Conservation (phyloP, 2,797 vertebrate genomes). For the Helicolenus hilgendorfi region DNA sequence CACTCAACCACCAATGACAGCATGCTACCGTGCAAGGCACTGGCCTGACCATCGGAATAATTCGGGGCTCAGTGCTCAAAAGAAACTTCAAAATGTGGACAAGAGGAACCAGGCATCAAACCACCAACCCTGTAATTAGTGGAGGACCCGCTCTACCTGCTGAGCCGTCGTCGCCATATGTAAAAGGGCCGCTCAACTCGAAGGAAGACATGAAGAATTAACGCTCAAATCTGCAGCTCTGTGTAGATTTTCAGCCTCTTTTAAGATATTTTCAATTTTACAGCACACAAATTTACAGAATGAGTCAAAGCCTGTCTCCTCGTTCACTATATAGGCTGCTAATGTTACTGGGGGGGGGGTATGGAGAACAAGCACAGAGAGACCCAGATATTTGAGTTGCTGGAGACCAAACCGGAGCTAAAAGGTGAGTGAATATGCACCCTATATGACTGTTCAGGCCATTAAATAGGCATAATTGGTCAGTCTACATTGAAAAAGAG, state of each 20-base stretch:
- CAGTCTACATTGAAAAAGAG: too few relatives aligned
- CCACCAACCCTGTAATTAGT: background rate
- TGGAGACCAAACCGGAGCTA: too few relatives aligned
- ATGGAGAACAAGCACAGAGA: too few relatives aligned
- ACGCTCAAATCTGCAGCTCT: background rate
- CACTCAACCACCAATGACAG: background rate
- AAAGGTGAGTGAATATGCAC: too few relatives aligned
- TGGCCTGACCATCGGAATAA: background rate
- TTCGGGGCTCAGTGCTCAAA: background rate
- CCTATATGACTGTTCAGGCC: fast-evolving
- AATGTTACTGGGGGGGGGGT: too few relatives aligned
- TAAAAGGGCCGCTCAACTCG: background rate
- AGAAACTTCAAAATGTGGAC: background rate
- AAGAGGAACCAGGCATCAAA: background rate
- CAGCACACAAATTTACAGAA: too few relatives aligned
- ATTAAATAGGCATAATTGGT: too few relatives aligned
- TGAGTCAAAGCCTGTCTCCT: too few relatives aligned
- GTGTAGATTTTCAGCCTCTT: background rate
- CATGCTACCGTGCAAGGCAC: background rate
- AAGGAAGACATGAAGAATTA: background rate
- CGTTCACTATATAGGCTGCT: too few relatives aligned
- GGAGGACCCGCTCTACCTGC: background rate
- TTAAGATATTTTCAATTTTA: background rate
- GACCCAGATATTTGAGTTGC: too few relatives aligned
- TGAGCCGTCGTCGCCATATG: too few relatives aligned